These are phyloP conservation scores for Ptilodon capucinus DNA, from an alignment of 2,888 invertebrate genomes.

Conservation along the genomic window DNA sequence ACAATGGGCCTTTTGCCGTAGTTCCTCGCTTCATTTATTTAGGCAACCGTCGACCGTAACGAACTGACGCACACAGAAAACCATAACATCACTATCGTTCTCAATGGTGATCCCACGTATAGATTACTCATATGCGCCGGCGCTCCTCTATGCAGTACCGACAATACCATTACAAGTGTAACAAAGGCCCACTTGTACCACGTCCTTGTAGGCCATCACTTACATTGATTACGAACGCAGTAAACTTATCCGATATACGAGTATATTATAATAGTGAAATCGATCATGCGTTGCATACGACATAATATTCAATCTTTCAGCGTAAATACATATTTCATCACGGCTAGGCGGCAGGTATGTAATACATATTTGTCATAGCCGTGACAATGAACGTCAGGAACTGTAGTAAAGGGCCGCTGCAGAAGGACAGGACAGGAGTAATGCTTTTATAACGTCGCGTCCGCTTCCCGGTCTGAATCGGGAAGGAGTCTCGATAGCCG, in stretches of 20 bases:
- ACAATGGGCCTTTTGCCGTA: slow-evolving; percentile 63
- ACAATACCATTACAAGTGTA: slow-evolving; percentile 29
- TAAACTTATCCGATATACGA: slow-evolving; percentile 9
- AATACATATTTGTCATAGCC: slow-evolving; percentile 12
- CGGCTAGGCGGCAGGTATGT: slow-evolving; percentile 1
- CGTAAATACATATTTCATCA: background rate
- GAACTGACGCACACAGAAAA: slow-evolving; percentile 39
- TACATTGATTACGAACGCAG: slow-evolving; percentile 20
- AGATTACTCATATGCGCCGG: slow-evolving; percentile 40
- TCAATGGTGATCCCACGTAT: slow-evolving; percentile 36
- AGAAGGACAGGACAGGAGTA: slow-evolving; percentile 52
- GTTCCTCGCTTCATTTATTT: slow-evolving; percentile 64
- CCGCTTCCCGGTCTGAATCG: slow-evolving; percentile 59
- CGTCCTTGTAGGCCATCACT: slow-evolving; percentile 28
- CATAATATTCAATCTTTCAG: background rate
- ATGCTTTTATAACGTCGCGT: slow-evolving; percentile 62
- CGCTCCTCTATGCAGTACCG: slow-evolving; percentile 39
- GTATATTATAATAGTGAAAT: slow-evolving; percentile 9
- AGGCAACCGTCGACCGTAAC: slow-evolving; percentile 51
- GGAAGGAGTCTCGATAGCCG: slow-evolving; percentile 55
- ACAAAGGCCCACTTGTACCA: slow-evolving; percentile 35
- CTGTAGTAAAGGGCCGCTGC: slow-evolving; percentile 32
- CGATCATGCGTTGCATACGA: slow-evolving; percentile 1
- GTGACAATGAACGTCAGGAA: slow-evolving; percentile 48
- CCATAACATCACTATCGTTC: slow-evolving; percentile 28